Evolutionary conservation across 2,113 vertebrate species (phyloP).

Genomic region (Romanogobio albipinnatus): DNA sequence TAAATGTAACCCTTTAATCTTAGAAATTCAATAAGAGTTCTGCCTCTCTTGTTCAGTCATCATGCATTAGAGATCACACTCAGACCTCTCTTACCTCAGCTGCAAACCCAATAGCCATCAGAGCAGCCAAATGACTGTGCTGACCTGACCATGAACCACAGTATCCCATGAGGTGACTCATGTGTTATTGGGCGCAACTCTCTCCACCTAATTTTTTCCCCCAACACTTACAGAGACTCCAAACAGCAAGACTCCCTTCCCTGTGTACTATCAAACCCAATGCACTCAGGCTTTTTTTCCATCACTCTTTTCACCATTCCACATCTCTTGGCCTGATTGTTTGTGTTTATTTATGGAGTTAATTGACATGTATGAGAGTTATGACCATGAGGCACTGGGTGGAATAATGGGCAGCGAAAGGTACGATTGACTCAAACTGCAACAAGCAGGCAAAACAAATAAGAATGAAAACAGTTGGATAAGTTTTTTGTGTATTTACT

Average conservation of each 20-base stretch:
- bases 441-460: conserved; percentile 52
- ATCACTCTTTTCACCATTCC: conserved; percentile 26
- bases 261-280: conserved; percentile 62
- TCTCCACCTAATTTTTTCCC: conserved; percentile 71
- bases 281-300: conserved; percentile 57
- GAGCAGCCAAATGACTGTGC: conserved; percentile 58
- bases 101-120: conserved; percentile 64
- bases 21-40: not conserved
- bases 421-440: conserved; percentile 64
- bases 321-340: conserved; percentile 17
- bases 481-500: no score
- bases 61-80: not conserved
- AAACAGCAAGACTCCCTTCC: conserved; percentile 59
- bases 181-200: conserved; percentile 69
- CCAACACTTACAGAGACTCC: conserved; percentile 49
- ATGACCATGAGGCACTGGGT: conserved; percentile 42
- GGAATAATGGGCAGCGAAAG: conserved; percentile 49
- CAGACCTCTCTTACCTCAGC: conserved; percentile 55
- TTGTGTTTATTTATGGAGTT: conserved; percentile 35
- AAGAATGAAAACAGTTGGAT: conserved; percentile 55
- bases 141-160: conserved; percentile 71
- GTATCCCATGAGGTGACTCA: conserved; percentile 77
- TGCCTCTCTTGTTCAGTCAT: not conserved
- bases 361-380: conserved; percentile 31
- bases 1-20: not conserved